These are phyloP conservation scores for Trogon melanurus DNA, from an alignment of 2,113 vertebrate species.

Conservation along the genomic window DNA sequence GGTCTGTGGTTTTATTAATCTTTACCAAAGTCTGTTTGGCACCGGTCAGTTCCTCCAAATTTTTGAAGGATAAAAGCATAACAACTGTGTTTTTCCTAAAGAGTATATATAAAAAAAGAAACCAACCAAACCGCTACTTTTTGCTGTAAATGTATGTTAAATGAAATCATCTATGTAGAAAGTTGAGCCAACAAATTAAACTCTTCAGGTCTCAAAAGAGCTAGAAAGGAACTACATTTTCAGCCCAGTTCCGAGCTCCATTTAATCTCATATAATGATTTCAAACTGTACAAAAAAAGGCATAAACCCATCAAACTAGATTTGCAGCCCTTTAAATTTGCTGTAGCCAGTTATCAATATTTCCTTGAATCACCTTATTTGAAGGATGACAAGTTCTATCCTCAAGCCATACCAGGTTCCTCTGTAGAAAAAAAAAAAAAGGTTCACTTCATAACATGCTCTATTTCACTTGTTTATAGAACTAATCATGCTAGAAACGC, in stretches of 20 bases:
- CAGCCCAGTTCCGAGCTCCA: neutral
- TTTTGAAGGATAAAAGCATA: neutral
- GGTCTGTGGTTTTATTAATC: neutral
- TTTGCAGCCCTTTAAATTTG: neutral
- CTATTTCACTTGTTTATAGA: neutral
- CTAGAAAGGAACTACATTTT: neutral
- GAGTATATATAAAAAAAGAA: neutral
- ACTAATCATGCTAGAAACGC: neutral
- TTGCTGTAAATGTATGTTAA: neutral
- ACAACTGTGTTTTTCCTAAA: neutral
- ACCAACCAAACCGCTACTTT: neutral
- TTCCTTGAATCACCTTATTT: neutral
- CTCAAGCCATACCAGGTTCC: neutral
- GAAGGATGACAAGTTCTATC: neutral
- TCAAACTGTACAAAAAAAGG: neutral
- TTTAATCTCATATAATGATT: neutral
- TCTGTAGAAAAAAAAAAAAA: neutral
- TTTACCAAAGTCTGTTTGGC: neutral
- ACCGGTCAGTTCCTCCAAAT: neutral
- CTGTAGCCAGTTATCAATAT: neutral
- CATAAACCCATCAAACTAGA: neutral
- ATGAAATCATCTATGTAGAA: neutral
- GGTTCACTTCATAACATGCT: neutral
- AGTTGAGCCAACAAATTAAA: neutral
- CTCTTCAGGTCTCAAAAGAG: neutral